A percentile compares a stretch with the other conserved stretches of the same genome.
phyloP scores from a whole-genome alignment of 2,113 vertebrate species.

The Potamarius usumacintae region DNA sequence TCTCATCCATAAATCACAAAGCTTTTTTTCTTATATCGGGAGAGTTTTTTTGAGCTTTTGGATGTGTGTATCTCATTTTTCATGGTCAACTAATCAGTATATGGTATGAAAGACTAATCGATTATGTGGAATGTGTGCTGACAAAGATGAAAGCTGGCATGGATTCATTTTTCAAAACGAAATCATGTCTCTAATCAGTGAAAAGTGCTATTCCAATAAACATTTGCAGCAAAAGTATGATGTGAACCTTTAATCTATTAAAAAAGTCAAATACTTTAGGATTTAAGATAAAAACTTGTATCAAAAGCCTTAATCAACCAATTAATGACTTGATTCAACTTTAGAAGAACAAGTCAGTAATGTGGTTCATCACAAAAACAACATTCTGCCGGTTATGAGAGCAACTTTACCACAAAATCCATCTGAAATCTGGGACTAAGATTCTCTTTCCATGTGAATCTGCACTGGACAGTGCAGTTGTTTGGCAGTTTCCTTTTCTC shows the following conservation, averaged over 20 bases:
- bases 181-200: conserved; percentile 9
- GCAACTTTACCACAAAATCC: conserved; percentile 19
- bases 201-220: conserved; percentile 17
- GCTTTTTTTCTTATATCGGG: neutral
- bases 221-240: neutral
- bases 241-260: neutral
- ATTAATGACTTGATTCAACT: neutral
- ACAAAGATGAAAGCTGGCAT: conserved; percentile 13
- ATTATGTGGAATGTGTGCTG: conserved; percentile 16
- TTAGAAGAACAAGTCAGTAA: neutral
- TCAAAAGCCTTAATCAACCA: neutral
- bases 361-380: conserved; percentile 2
- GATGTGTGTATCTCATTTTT: conserved; percentile 27
- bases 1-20: conserved; percentile 42
- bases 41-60: conserved; percentile 12
- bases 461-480: neutral
- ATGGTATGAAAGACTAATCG: conserved; percentile 45
- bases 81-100: conserved; percentile 32
- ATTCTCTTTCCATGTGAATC: conserved; percentile 18
- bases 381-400: neutral
- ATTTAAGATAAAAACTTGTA: neutral
- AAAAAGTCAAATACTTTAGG: neutral
- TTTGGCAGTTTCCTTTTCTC: neutral
- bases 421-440: conserved; percentile 20
- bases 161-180: neutral